Evolutionary conservation across 2,888 invertebrate genomes (phyloP).

Genomic region (Lordiphosa andalusiaca): DNA sequence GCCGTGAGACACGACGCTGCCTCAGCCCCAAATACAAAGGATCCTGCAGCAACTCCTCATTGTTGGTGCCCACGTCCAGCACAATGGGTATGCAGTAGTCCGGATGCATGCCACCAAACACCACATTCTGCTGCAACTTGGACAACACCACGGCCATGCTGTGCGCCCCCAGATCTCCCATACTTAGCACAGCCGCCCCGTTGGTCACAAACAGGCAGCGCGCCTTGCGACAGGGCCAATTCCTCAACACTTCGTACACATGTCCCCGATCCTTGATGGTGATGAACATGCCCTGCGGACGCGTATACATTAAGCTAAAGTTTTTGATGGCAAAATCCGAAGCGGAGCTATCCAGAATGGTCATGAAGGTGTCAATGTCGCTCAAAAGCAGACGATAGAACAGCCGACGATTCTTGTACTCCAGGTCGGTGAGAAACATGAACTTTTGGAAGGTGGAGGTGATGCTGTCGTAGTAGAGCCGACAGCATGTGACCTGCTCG

Average conservation of each 20-base stretch:
- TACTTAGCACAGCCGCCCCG: constrained; percentile 28
- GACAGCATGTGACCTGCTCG: constrained; percentile 30
- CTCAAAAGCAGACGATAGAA: constrained; percentile 40
- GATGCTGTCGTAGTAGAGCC: not conserved
- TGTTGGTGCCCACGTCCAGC: constrained; percentile 56
- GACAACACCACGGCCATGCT: constrained; percentile 16
- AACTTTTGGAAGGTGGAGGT: not conserved
- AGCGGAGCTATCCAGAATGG: constrained; percentile 2
- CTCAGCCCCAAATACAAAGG: constrained; percentile 31
- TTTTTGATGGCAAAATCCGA: constrained; percentile 5
- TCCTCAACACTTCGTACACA: constrained; percentile 33
- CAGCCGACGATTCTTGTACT: constrained; percentile 13
- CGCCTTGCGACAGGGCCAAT: constrained; percentile 39
- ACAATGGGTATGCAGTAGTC: constrained; percentile 37
- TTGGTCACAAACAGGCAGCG: constrained; percentile 46
- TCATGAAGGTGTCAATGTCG: constrained; percentile 29
- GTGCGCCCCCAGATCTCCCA: constrained; percentile 43
- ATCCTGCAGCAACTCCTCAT: constrained; percentile 21
- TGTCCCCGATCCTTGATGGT: constrained; percentile 53
- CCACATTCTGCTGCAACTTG: constrained; percentile 29
- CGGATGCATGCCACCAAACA: constrained; percentile 48
- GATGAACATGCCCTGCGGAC: constrained; percentile 25
- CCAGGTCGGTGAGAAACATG: constrained; percentile 23
- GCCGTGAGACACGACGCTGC: constrained; percentile 17
- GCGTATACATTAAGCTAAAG: not conserved